These are phyloP conservation scores for Alethe diademata DNA, from an alignment of 2,113 vertebrate genomes.

Conservation along the genomic window DNA sequence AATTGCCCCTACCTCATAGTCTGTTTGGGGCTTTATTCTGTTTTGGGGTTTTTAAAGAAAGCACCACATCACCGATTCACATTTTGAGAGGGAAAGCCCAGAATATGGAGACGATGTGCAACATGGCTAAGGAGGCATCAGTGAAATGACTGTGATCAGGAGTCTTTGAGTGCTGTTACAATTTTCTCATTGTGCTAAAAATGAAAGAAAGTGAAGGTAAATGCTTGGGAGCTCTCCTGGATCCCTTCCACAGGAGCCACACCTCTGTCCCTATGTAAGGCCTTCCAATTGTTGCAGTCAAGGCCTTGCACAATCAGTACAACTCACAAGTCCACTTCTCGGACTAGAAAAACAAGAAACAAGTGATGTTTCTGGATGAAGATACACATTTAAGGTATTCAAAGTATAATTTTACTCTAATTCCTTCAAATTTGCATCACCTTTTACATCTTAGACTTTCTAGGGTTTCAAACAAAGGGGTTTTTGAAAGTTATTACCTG, in stretches of 20 bases:
- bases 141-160: not conserved
- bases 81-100: not conserved
- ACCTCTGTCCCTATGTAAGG: not conserved
- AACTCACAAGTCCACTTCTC: not conserved
- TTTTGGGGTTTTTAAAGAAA: not conserved
- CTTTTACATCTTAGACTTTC: not conserved
- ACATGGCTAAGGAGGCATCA: not conserved
- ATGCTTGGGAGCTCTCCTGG: not conserved
- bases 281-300: not conserved
- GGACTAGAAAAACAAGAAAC: constrained; percentile 16
- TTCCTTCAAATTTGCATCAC: not conserved
- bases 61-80: rapidly evolving
- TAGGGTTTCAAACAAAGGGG: not conserved
- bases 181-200: not conserved
- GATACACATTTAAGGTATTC: not conserved
- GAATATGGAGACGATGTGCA: rapidly evolving
- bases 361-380: not conserved
- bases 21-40: not conserved
- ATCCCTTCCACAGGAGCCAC: not conserved
- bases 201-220: not conserved
- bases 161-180: not conserved
- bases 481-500: not conserved
- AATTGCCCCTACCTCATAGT: not conserved
- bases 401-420: not conserved
- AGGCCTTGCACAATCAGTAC: not conserved